phyloP scores from a whole-genome alignment of 1,140 invertebrate genomes.

The Babylonia areolata region DNA sequence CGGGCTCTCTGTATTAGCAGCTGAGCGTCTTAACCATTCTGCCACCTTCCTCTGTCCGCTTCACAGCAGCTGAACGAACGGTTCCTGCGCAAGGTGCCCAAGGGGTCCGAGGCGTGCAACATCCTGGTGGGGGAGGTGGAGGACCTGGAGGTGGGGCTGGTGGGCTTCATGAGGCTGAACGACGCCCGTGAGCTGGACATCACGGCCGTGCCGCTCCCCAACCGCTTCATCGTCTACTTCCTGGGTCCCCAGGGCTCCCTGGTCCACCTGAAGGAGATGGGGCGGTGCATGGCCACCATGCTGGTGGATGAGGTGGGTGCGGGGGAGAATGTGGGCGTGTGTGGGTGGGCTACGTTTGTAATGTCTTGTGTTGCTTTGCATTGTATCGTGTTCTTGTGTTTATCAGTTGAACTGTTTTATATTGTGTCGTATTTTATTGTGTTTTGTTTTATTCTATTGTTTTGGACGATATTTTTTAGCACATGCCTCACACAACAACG shows the following conservation, averaged over 20 bases:
- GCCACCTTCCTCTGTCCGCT: too few relatives aligned
- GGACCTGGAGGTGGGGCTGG: slow-evolving; percentile 91
- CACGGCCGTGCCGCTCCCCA: slow-evolving; percentile 95
- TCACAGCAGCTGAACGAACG: slow-evolving; percentile 63
- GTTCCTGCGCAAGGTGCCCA: slow-evolving; percentile 88
- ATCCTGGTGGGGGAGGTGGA: slow-evolving; percentile 98
- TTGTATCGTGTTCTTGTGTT: not conserved
- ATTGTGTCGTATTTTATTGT: too few relatives aligned
- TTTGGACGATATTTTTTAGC: too few relatives aligned
- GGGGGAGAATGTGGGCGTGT: not conserved
- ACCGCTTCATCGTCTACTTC: slow-evolving; percentile 88
- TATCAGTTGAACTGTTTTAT: too few relatives aligned
- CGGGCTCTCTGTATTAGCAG: too few relatives aligned
- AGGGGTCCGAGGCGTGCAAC: slow-evolving; percentile 96
- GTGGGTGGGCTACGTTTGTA: not conserved
- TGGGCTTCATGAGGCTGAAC: slow-evolving; percentile 92
- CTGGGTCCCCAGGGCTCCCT: slow-evolving; percentile 88
- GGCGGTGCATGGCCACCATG: slow-evolving; percentile 94
- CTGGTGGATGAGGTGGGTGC: slow-evolving; percentile 90
- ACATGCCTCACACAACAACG: too few relatives aligned
- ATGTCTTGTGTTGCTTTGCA: not conserved
- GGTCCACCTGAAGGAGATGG: slow-evolving; percentile 87
- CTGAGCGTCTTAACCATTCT: too few relatives aligned
- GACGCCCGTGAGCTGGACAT: slow-evolving; percentile 93
- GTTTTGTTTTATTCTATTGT: too few relatives aligned